Conservation (phyloP, 1,140 invertebrate species). For the Caenorhabditis remanei region DNA sequence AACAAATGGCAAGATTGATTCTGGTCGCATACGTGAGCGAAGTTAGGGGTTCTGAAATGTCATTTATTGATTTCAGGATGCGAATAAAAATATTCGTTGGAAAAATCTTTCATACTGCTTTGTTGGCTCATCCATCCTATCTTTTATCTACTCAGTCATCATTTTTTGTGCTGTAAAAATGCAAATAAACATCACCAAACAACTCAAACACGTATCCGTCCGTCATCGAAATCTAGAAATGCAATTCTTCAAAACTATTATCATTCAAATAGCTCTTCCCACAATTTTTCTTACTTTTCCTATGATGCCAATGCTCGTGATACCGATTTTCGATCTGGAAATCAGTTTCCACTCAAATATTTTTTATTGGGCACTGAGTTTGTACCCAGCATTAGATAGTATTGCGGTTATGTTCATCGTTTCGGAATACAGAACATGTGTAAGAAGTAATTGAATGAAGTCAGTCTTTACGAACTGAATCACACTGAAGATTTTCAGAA, state of each 20-base stretch:
- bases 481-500: not conserved
- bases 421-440: not conserved
- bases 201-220: not conserved
- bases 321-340: not conserved
- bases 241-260: not conserved
- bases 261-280: not conserved
- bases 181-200: not conserved
- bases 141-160: not conserved
- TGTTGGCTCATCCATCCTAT: not conserved
- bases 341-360: not conserved
- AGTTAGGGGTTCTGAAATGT: not conserved
- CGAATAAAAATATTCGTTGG: not conserved
- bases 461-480: no score
- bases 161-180: not conserved
- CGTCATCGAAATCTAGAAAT: not conserved
- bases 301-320: not conserved
- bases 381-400: not conserved
- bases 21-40: not conserved
- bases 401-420: not conserved
- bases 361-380: not conserved
- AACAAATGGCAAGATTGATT: not conserved
- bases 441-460: not conserved
- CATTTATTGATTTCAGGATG: not conserved
- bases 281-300: not conserved
- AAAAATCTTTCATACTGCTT: not conserved